phyloP scores from a whole-genome alignment of 2,797 vertebrate genomes.

The Liparis tanakae region DNA sequence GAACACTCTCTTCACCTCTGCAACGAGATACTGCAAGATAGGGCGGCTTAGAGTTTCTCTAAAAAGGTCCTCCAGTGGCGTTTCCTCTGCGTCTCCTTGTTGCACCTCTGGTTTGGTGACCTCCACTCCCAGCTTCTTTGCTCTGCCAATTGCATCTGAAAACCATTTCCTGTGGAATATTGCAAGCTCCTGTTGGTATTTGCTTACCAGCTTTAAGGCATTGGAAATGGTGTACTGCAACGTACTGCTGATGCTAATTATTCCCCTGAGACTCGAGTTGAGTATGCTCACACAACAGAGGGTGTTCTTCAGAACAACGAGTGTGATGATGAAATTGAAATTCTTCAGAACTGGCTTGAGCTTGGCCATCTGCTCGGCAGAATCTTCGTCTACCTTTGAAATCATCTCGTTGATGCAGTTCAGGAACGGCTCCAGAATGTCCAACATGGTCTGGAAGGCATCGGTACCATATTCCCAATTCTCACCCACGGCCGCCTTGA shows the following conservation, averaged over 20 bases:
- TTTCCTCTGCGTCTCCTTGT: conserved; percentile 77
- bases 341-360: conserved; percentile 90
- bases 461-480: conserved; percentile 93
- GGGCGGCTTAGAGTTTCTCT: conserved; percentile 91
- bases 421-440: conserved; percentile 92
- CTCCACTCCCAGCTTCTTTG: conserved; percentile 90
- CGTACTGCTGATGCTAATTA: conserved; percentile 92
- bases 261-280: conserved; percentile 96
- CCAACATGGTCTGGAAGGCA: conserved; percentile 92
- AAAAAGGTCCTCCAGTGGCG: conserved; percentile 91
- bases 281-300: conserved; percentile 97
- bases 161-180: conserved; percentile 98
- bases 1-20: conserved; percentile 94
- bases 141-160: conserved; percentile 91
- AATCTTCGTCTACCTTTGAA: conserved; percentile 85
- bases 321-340: conserved; percentile 95
- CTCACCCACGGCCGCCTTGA: conserved; percentile 87
- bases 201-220: conserved; percentile 94
- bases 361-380: conserved; percentile 85
- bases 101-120: conserved; percentile 86
- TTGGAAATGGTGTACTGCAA: conserved; percentile 94
- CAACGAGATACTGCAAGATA: conserved; percentile 90
- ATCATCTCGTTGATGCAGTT: conserved; percentile 90
- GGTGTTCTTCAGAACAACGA: conserved; percentile 94
- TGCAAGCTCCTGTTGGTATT: conserved; percentile 95